A percentile compares a stretch with the other conserved stretches of the same genome.
These are phyloP conservation scores for Reticulitermes speratus DNA, from an alignment of 1,140 invertebrate genomes.

Conservation along the genomic window DNA sequence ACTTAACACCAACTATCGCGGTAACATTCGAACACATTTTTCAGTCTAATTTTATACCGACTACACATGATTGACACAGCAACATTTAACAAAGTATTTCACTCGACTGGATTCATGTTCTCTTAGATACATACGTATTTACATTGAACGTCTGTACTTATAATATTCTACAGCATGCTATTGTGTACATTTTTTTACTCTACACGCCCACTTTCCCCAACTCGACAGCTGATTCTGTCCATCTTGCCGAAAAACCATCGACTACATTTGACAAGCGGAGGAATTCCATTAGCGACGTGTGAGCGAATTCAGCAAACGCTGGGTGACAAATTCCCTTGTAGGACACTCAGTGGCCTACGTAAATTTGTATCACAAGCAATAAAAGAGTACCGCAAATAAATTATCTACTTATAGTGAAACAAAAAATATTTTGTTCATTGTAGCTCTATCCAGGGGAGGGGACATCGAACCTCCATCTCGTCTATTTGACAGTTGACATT, in stretches of 20 bases:
- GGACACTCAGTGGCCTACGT: too few species aligned
- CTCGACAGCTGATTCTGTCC: background rate
- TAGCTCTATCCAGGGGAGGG: too few species aligned
- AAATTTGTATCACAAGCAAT: too few species aligned
- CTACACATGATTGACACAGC: background rate
- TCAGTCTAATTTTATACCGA: background rate
- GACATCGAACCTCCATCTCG: too few species aligned
- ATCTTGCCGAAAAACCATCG: background rate
- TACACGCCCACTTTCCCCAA: constrained; percentile 13
- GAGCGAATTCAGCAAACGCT: too few species aligned
- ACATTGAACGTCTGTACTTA: background rate
- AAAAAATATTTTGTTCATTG: too few species aligned
- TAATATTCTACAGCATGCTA: background rate
- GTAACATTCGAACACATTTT: background rate
- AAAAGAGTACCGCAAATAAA: too few species aligned
- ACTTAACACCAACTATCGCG: background rate
- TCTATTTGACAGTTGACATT: too few species aligned
- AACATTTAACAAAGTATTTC: background rate
- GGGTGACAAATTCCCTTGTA: too few species aligned
- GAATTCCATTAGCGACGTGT: background rate
- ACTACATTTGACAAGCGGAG: background rate
- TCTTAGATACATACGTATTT: background rate
- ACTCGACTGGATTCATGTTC: background rate
- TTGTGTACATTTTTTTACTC: background rate
- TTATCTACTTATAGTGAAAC: too few species aligned